phyloP scores from a whole-genome alignment of 2,797 vertebrate species.

The Ptychadena robeensis region DNA sequence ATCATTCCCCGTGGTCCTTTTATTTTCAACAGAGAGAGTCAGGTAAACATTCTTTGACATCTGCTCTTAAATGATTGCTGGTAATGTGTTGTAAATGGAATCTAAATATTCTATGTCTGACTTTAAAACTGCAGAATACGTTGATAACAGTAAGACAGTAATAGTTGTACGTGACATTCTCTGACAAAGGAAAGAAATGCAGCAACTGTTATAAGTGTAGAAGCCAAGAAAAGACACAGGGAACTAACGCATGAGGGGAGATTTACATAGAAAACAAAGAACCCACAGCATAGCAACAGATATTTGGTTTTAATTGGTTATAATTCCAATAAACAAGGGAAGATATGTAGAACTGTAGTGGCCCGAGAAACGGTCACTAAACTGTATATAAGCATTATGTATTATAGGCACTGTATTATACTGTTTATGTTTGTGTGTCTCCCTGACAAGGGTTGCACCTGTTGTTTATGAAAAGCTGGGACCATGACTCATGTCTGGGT shows the following conservation, averaged over 20 bases:
- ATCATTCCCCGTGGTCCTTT: background rate
- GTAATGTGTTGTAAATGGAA: background rate
- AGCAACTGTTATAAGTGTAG: background rate
- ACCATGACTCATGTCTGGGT: no score
- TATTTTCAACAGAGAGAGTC: slow-evolving; percentile 25
- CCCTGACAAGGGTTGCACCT: no score
- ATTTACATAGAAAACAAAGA: no score
- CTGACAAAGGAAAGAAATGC: background rate
- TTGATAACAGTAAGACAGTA: background rate
- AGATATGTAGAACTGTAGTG: no score
- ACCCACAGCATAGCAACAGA: no score
- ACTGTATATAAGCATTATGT: no score
- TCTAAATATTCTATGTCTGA: slow-evolving; percentile 22
- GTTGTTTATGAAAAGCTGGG: no score
- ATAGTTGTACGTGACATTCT: background rate
- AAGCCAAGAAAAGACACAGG: background rate
- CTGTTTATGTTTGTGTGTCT: no score
- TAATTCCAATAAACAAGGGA: no score
- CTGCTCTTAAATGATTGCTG: background rate
- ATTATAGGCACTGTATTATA: no score
- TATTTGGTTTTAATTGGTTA: no score
- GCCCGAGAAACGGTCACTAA: no score
- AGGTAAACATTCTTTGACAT: slow-evolving; percentile 1
- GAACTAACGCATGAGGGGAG: background rate
- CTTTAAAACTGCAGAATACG: background rate